Evolutionary conservation across 2,888 invertebrate genomes (phyloP).

Genomic region (Synanthedon formicaeformis): DNA sequence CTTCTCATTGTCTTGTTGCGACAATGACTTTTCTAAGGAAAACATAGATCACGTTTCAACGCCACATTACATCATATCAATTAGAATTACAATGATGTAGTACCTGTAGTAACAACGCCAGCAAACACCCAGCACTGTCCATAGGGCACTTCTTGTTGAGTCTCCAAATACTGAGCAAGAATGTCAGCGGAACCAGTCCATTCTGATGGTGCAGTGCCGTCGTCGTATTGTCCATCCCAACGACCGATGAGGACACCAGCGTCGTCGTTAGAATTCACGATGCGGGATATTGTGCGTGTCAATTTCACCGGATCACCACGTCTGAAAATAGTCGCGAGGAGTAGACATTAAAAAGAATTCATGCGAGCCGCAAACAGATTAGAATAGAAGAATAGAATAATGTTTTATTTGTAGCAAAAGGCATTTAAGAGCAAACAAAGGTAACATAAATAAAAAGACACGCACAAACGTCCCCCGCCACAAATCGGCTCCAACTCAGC

Average conservation of each 20-base stretch:
- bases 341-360: no score
- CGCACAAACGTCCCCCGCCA: no score
- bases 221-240: conserved; percentile 81
- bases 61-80: no score
- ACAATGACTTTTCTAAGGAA: no score
- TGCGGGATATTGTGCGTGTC: conserved; percentile 77
- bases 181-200: conserved; percentile 88
- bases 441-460: no score
- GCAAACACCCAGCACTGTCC: conserved; percentile 93
- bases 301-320: conserved; percentile 80
- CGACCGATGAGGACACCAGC: conserved; percentile 77
- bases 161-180: conserved; percentile 76
- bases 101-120: conserved; percentile 83
- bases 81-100: conserved; percentile 8
- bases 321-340: conserved; percentile 17
- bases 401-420: no score
- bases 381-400: no score
- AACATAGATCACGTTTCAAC: no score
- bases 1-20: no score
- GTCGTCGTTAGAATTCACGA: conserved; percentile 82
- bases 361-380: no score
- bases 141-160: conserved; percentile 76
- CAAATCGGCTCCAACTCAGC: no score
- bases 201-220: conserved; percentile 80
- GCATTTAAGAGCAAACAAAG: no score